Evolutionary conservation across 2,113 vertebrate species (phyloP).

Genomic region (Silurus asotus): DNA sequence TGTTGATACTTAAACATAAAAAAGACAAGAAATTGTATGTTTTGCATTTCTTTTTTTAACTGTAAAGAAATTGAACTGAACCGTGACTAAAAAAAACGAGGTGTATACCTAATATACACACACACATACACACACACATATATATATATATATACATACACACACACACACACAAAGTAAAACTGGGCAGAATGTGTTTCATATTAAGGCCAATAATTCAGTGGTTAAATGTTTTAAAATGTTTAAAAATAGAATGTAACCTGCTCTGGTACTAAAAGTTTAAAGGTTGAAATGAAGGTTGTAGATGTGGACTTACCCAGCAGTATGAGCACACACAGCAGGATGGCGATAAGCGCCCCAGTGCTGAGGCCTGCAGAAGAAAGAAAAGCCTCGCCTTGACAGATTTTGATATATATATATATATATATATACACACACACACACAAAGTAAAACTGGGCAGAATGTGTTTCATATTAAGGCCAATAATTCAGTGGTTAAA

Average conservation of each 20-base stretch:
- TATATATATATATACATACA: too few relatives aligned
- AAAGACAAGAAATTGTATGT: too few relatives aligned
- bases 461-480: not conserved
- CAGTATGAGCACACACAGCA: constrained; percentile 84
- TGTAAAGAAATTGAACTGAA: too few relatives aligned
- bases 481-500: not conserved
- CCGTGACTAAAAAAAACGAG: too few relatives aligned
- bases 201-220: not conserved
- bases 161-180: too few relatives aligned
- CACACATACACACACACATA: too few relatives aligned
- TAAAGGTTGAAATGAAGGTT: not conserved
- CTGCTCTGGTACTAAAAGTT: not conserved
- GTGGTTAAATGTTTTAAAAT: not conserved
- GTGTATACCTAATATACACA: too few relatives aligned
- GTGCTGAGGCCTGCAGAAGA: constrained; percentile 84
- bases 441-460: too few relatives aligned
- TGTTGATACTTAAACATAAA: too few relatives aligned
- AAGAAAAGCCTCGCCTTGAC: constrained; percentile 82
- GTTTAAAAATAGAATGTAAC: not conserved
- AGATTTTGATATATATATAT: constrained; percentile 63
- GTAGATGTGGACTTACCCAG: constrained; percentile 72
- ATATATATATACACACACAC: too few relatives aligned
- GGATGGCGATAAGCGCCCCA: constrained; percentile 84
- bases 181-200: not conserved
- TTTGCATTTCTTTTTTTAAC: too few relatives aligned